A percentile compares a stretch with the other conserved stretches of the same genome.
Conservation (phyloP, 1,140 invertebrate genomes). For the Artemia franciscana region DNA sequence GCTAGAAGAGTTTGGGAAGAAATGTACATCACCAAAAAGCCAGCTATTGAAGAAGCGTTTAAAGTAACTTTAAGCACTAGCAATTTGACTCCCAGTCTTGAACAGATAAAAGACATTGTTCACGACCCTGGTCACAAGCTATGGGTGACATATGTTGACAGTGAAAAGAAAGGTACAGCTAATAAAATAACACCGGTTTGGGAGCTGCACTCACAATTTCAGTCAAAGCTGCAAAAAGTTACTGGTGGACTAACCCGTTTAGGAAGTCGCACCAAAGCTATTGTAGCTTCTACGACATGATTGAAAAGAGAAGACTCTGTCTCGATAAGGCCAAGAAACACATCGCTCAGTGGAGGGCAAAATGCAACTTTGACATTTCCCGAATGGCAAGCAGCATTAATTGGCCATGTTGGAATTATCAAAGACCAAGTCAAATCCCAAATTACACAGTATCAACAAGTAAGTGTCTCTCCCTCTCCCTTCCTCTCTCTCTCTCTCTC, state of each 20-base stretch:
- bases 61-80: constrained; percentile 52
- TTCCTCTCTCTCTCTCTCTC: too few species aligned
- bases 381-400: constrained; percentile 2
- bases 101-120: constrained; percentile 50
- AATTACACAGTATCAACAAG: constrained; percentile 42
- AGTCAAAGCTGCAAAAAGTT: constrained; percentile 69
- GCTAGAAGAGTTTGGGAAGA: constrained; percentile 90
- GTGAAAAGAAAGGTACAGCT: constrained; percentile 52
- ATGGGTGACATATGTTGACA: constrained; percentile 72
- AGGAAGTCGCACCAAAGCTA: constrained; percentile 54
- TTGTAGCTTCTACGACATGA: background rate
- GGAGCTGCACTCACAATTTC: constrained; percentile 32
- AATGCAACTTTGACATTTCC: background rate
- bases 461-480: constrained; percentile 18
- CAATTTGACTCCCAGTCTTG: constrained; percentile 47
- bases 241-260: constrained; percentile 70
- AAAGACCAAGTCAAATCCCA: constrained; percentile 46
- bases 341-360: background rate
- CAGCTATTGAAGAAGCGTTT: constrained; percentile 77
- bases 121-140: constrained; percentile 59
- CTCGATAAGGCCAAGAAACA: constrained; percentile 22
- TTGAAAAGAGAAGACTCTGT: constrained; percentile 37
- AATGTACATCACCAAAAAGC: constrained; percentile 84
- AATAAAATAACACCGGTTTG: constrained; percentile 31
- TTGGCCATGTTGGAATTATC: constrained; percentile 16